Evolutionary conservation across 2,888 invertebrate genomes (phyloP).

Genomic region (Spisula solida): DNA sequence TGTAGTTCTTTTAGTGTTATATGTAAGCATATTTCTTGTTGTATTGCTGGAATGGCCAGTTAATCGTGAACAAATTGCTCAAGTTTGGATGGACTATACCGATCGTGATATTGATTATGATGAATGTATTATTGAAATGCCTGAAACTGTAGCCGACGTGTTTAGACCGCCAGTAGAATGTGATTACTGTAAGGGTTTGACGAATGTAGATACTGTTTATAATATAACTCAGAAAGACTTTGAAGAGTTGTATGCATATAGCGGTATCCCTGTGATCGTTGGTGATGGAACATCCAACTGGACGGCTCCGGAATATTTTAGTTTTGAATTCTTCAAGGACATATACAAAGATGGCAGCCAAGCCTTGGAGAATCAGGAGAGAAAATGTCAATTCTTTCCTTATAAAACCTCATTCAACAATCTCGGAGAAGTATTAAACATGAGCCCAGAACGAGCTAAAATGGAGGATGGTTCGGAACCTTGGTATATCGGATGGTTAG

Average conservation of each 20-base stretch:
- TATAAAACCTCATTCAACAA: conserved; percentile 95
- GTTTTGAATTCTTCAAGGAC: conserved; percentile 93
- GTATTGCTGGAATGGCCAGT: conserved; percentile 80
- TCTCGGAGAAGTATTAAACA: conserved; percentile 94
- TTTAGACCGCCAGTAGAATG: conserved; percentile 95
- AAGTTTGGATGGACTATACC: conserved; percentile 72
- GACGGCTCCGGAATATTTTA: conserved; percentile 93
- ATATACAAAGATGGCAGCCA: conserved; percentile 89
- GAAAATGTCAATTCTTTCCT: conserved; percentile 96
- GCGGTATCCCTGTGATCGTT: conserved; percentile 94
- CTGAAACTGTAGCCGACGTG: conserved; percentile 79
- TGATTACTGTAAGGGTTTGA: conserved; percentile 92
- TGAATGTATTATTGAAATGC: conserved; percentile 78
- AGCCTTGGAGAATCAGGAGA: conserved; percentile 81
- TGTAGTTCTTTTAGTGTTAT: conserved; percentile 36
- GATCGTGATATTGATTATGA: conserved; percentile 72
- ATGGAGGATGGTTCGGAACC: conserved; percentile 90
- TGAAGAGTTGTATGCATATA: conserved; percentile 92
- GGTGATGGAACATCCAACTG: conserved; percentile 94
- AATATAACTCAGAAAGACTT: conserved; percentile 92
- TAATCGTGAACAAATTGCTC: conserved; percentile 64
- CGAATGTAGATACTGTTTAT: conserved; percentile 90
- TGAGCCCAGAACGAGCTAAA: conserved; percentile 92
- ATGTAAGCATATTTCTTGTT: conserved; percentile 54
- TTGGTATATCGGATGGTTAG: conserved; percentile 93